Percentiles rank a stretch among this genome's conserved stretches.
Evolutionary conservation across 2,888 invertebrate genomes (phyloP).

Genomic region (Yponomeuta malinellus): DNA sequence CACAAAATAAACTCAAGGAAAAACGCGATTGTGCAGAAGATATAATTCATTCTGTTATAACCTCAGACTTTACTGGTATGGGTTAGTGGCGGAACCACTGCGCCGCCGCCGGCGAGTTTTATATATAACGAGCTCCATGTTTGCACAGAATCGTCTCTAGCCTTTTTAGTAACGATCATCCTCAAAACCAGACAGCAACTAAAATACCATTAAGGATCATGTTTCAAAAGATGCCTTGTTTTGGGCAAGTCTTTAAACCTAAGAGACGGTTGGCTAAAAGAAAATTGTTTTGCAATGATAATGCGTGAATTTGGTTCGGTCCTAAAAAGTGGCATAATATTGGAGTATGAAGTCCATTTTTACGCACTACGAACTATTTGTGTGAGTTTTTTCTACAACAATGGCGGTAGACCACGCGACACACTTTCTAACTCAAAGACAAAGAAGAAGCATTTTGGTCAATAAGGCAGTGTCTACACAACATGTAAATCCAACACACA

Average conservation of each 20-base stretch:
- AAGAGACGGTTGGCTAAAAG: background rate
- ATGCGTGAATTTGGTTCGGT: conserved; percentile 4
- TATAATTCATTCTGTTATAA: conserved; percentile 5
- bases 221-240: background rate
- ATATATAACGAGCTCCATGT: conserved; percentile 6
- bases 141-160: conserved; percentile 3
- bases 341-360: conserved; percentile 1
- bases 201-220: background rate
- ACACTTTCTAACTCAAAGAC: conserved; percentile 14
- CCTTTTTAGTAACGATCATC: conserved; percentile 1
- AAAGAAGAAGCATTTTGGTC: conserved; percentile 5
- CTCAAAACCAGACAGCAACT: background rate
- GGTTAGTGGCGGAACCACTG: background rate
- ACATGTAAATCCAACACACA: background rate
- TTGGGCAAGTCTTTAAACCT: background rate
- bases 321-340: conserved; percentile 9
- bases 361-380: background rate
- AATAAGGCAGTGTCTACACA: background rate
- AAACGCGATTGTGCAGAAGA: conserved; percentile 11
- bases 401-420: conserved; percentile 10
- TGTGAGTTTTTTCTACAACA: conserved; percentile 9
- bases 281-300: conserved; percentile 7
- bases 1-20: conserved; percentile 12
- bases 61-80: background rate
- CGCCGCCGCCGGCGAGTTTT: background rate